phyloP scores from a whole-genome alignment of 2,797 vertebrate species.

The Acrocephalus scirpaceus region DNA sequence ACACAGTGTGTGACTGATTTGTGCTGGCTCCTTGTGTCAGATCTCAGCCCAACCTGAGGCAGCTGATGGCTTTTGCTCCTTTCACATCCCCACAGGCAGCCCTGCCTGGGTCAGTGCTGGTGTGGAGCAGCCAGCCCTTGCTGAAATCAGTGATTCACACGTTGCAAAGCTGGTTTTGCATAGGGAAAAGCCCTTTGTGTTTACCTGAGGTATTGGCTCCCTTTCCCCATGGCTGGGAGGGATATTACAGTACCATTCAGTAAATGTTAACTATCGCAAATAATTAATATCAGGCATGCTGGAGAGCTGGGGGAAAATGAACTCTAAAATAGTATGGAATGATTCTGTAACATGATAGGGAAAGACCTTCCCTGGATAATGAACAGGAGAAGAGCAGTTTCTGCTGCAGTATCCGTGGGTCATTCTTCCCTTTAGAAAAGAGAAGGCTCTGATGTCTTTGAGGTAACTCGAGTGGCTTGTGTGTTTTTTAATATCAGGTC shows the following conservation, averaged over 20 bases:
- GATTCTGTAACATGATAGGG: not conserved
- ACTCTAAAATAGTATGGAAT: not conserved
- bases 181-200: not conserved
- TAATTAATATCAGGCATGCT: not conserved
- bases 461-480: not conserved
- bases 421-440: not conserved
- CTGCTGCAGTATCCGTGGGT: not conserved
- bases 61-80: not conserved
- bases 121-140: not conserved
- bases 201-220: not conserved
- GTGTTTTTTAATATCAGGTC: not conserved
- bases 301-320: not conserved
- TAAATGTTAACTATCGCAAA: slow-evolving; percentile 8
- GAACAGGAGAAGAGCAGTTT: not conserved
- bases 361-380: not conserved
- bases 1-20: not conserved
- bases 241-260: not conserved
- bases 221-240: not conserved
- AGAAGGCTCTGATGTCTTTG: not conserved
- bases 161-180: not conserved
- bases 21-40: not conserved
- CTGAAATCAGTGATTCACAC: not conserved
- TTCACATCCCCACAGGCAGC: not conserved
- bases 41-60: not conserved
- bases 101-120: not conserved